Conservation (phyloP, 2,888 invertebrate genomes). For the Euphydryas editha region DNA sequence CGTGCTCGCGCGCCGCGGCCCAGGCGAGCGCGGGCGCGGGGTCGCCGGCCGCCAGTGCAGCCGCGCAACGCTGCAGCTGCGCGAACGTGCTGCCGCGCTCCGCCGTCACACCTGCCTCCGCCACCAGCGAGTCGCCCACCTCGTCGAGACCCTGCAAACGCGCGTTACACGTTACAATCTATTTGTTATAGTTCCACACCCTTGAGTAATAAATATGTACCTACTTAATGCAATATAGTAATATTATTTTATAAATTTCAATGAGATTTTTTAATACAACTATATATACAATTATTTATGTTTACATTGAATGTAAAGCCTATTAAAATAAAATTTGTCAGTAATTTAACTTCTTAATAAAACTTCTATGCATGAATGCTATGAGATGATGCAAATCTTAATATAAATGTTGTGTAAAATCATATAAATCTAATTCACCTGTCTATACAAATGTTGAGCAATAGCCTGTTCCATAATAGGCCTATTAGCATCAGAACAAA, state of each 20-base stretch:
- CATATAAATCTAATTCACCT: conserved; percentile 77
- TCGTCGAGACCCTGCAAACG: conserved; percentile 88
- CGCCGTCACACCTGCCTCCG: conserved; percentile 80
- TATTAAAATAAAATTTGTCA: no score
- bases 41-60: conserved; percentile 91
- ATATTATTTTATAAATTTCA: no score
- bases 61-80: conserved; percentile 90
- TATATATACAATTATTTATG: no score
- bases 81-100: conserved; percentile 75
- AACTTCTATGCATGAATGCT: no score
- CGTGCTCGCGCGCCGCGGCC: conserved; percentile 90
- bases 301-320: no score
- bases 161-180: not conserved
- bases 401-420: not conserved
- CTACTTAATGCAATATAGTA: no score
- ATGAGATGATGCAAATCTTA: no score
- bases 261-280: no score
- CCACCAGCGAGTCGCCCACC: conserved; percentile 89
- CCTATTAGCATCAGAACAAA: conserved; percentile 85
- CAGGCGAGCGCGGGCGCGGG: conserved; percentile 94
- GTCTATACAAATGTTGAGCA: conserved; percentile 97
- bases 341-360: no score
- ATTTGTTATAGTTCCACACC: no score
- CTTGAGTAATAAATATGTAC: no score
- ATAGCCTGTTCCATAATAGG: conserved; percentile 88